Conservation (phyloP, 2,888 invertebrate genomes). For the Epirrhoe alternata region DNA sequence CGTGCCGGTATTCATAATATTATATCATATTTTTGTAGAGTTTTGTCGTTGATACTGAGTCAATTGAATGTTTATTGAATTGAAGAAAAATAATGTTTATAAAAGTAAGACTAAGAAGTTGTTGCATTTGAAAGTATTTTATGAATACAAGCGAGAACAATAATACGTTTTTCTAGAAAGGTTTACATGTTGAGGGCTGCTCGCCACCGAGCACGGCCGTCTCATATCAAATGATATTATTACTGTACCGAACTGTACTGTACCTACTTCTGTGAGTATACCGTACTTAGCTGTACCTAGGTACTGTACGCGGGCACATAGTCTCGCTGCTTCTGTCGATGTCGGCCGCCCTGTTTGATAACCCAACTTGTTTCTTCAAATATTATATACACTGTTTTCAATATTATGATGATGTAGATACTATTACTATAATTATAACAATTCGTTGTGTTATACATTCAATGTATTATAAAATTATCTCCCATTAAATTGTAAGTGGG, state of each 20-base stretch:
- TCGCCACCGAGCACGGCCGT: constrained; percentile 71
- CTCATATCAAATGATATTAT: constrained; percentile 80
- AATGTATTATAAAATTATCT: constrained; percentile 52
- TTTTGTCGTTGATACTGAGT: constrained; percentile 84
- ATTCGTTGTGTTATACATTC: constrained; percentile 36
- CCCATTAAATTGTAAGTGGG: constrained; percentile 65
- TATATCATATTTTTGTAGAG: constrained; percentile 80
- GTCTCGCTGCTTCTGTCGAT: too few species aligned
- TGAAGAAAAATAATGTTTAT: constrained; percentile 81
- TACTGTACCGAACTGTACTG: too few species aligned
- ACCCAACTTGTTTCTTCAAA: constrained; percentile 79
- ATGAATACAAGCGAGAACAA: constrained; percentile 84
- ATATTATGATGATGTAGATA: constrained; percentile 29
- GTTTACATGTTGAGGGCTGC: constrained; percentile 78
- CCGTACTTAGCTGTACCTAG: not conserved
- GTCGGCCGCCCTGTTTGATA: constrained; percentile 61
- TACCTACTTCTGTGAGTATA: too few species aligned
- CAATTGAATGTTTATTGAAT: constrained; percentile 84
- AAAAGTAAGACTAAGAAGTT: constrained; percentile 82
- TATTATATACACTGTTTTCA: constrained; percentile 59
- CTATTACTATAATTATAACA: constrained; percentile 21
- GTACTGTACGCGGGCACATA: not conserved
- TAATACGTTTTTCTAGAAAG: constrained; percentile 83
- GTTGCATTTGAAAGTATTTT: constrained; percentile 85
- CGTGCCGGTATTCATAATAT: constrained; percentile 72